Evolutionary conservation across 2,888 invertebrate genomes (phyloP), one percentile per base, ranked within the genome.

Genomic region (Tiliacea citrago): DNA sequence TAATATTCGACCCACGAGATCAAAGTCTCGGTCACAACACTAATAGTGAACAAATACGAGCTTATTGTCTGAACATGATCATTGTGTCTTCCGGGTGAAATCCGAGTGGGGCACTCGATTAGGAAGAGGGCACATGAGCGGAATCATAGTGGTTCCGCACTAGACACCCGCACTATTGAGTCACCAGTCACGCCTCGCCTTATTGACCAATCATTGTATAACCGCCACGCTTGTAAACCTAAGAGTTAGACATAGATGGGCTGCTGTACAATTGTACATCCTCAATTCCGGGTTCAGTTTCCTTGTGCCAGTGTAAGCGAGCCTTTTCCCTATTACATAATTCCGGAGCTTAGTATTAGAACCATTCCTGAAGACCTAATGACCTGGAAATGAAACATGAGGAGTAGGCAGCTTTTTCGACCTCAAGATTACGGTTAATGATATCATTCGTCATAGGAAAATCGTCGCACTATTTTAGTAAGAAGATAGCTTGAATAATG

Each of bases 11-110:
- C 60, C 55, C 45, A 71, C 62, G 61, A 49, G 42, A 71, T 55
- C 58, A 73, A 67, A 67, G 39, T 42, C 24, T 53, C 24, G 51
- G 61, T 29, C 29, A 58, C 75, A 62, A 72, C 65, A 82, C 76
- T 71, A n/a, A n/a, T n/a, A 68, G 76, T 39, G 67, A 68, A 71
- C 63, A 67, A 67, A 78, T 53, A 73, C 60, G 57, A 65, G 58
- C 58, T 77, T 75, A 78, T 78, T 85, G 70, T 85, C 75, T 73
- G 83, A 73, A 75, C 85, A 82, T 73, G 76, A 85, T 78, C 79
- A 85, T 73, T 75, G 85, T 74, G 55, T 73, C 68, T 85, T 78
- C 74, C 86, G 86, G 69, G 60, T 71, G 75, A 70, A 68, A 71
- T 75, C 83, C 79, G 79, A 83, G 67, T 71, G 61, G 60, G 60